Conservation (phyloP, 1,140 invertebrate species). For the Saccostrea echinata region DNA sequence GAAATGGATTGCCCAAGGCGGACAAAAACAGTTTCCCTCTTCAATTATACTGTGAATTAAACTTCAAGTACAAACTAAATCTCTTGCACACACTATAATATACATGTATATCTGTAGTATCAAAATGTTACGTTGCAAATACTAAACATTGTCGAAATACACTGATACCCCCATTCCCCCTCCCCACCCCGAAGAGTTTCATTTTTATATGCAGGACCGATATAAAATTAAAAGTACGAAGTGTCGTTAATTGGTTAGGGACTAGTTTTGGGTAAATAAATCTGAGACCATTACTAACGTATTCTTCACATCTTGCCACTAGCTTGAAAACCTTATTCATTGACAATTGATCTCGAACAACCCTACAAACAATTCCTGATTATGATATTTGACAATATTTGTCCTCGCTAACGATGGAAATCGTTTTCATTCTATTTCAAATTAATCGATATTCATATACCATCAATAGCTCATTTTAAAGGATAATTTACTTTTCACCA, state of each 20-base stretch:
- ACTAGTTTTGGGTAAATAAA: background rate
- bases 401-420: background rate
- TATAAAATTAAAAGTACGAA: background rate
- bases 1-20: too few relatives aligned
- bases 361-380: constrained; percentile 5
- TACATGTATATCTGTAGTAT: too few relatives aligned
- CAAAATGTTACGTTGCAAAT: too few relatives aligned
- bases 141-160: too few relatives aligned
- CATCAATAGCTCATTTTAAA: background rate
- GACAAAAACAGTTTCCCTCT: too few relatives aligned
- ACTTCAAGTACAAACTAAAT: too few relatives aligned
- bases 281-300: constrained; percentile 2
- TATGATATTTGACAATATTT: constrained; percentile 22
- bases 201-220: too few relatives aligned
- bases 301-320: background rate
- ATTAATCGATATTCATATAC: background rate
- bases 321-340: constrained; percentile 6
- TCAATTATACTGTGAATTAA: too few relatives aligned
- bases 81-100: too few relatives aligned
- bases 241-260: background rate
- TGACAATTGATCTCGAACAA: constrained; percentile 1
- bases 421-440: background rate
- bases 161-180: too few relatives aligned
- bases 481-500: background rate
- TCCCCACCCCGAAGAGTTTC: too few relatives aligned